Base-by-base conservation (phyloP, 30 jellyfish, hydroid and myxozoan species). In the Sanderia malayensis region DNA sequence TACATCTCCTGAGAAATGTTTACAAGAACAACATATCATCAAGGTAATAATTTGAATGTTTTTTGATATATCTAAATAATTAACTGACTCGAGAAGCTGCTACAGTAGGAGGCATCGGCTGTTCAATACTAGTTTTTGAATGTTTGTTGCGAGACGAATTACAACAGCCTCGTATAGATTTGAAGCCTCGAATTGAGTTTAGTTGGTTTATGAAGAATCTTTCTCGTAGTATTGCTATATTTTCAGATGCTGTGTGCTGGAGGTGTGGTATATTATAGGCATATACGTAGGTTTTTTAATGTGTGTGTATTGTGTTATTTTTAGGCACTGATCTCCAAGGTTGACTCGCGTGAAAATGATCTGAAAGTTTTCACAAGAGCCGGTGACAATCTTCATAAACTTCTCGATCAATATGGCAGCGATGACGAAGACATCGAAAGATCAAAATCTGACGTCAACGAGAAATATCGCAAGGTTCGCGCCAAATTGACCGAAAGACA, bases 401-500 rank as follows among this genome's bases (percentile, higher is more conserved):
- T 89, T 57, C 70, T 89, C 31, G 95, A 59, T 46, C 85, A 76
- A 64, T 74, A 74, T 45, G 93, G 84, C 28, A 88, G 93, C 57
- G 97, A 89, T 31, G 82, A 70, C 59, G 95, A 83, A 41, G 95
- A 74, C 27, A 46, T 81, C 26, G 75, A 76, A 20, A 60, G 58
- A 30, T 73, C 27, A 21, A 78, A 73, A 37, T 28, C 44, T 0
- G 70, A 70, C 44, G 70, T 72, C 26, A 89, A 82, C 60, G 95
- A 81, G 29, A 76, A 69, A 41, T 89, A 46, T 71, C 77, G 85
- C 24, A 71, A 70, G 31, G 28, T 74, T 10, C 93, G 95, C 18
- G 77, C 76, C 23, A 71, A 62, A 46, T 67, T 89, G 61, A 45
- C 93, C 0, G 97, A 89, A 34, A 79, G 95, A n/a, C 94, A 80